A percentile compares a stretch with the other conserved stretches of the same genome.
Evolutionary conservation across 2,113 vertebrate species (phyloP).

Genomic region (Nematolebias whitei): DNA sequence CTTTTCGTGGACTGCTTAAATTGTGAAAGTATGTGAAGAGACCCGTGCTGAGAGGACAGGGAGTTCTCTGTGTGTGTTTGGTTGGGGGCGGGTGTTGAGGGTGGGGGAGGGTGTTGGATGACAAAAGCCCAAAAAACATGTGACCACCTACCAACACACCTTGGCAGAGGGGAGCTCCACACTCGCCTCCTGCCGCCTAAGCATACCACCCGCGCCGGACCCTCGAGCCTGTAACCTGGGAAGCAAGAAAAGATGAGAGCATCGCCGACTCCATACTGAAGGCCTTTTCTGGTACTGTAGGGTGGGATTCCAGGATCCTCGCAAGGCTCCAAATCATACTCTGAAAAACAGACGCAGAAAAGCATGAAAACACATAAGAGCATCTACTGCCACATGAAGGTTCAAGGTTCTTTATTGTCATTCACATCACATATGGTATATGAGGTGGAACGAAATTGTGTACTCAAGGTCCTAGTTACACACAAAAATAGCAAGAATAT

Average conservation of each 20-base stretch:
- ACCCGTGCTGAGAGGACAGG: neutral
- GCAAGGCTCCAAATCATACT: slow-evolving; percentile 96
- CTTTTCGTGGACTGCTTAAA: slow-evolving; percentile 18
- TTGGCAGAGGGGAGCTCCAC: slow-evolving; percentile 99
- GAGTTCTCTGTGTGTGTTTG: too few species aligned
- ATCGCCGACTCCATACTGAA: slow-evolving; percentile 94
- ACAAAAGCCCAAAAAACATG: slow-evolving; percentile 86
- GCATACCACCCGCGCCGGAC: slow-evolving; percentile 90
- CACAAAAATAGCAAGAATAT: too few species aligned
- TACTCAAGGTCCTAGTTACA: too few species aligned
- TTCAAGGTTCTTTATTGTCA: too few species aligned
- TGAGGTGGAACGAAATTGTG: too few species aligned
- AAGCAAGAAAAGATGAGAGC: slow-evolving; percentile 94
- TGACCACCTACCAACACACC: slow-evolving; percentile 99
- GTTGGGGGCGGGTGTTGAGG: slow-evolving; percentile 5
- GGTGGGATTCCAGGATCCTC: slow-evolving; percentile 93
- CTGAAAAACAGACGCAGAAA: slow-evolving; percentile 62
- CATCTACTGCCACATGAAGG: neutral
- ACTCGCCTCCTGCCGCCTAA: slow-evolving; percentile 96
- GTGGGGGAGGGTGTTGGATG: slow-evolving; percentile 24
- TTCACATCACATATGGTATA: too few species aligned
- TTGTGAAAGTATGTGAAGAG: neutral
- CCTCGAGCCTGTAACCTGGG: slow-evolving; percentile 97
- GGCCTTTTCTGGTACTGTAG: slow-evolving; percentile 93
- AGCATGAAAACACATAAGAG: neutral